Percentiles rank a stretch among this genome's conserved stretches.
phyloP scores from a whole-genome alignment of 2,797 vertebrate species.

The Geotrypetes seraphini region DNA sequence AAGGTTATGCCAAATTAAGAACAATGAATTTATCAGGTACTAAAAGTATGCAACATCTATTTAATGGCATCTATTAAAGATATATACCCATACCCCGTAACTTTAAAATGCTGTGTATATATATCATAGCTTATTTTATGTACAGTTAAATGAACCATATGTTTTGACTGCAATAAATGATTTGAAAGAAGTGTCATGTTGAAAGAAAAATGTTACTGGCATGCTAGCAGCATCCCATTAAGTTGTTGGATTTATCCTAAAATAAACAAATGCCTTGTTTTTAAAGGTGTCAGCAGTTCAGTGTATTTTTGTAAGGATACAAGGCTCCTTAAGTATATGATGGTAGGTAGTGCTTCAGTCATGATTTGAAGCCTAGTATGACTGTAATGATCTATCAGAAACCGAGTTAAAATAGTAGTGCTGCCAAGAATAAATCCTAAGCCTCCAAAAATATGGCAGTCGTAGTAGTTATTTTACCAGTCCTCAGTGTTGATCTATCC shows the following conservation, averaged over 20 bases:
- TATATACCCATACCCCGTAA: constrained; percentile 57
- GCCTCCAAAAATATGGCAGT: too few species aligned
- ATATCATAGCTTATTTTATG: constrained; percentile 69
- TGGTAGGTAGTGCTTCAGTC: too few species aligned
- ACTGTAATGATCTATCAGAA: too few species aligned
- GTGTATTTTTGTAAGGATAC: too few species aligned
- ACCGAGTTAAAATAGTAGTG: too few species aligned
- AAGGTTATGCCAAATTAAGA: constrained; percentile 51
- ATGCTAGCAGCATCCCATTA: constrained; percentile 21
- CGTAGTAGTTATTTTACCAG: too few species aligned
- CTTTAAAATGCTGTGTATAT: constrained; percentile 60
- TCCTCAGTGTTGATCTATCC: too few species aligned
- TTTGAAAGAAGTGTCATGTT: constrained; percentile 42
- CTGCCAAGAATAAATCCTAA: too few species aligned
- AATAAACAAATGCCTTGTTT: constrained; percentile 15
- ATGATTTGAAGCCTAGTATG: too few species aligned
- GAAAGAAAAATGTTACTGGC: constrained; percentile 43
- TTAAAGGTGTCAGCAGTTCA: too few species aligned
- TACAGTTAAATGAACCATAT: constrained; percentile 56
- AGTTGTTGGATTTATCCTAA: constrained; percentile 19
- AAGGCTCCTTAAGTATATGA: too few species aligned
- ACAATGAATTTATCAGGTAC: constrained; percentile 40
- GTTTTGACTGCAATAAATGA: constrained; percentile 61
- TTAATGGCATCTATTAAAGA: constrained; percentile 63
- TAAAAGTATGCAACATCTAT: constrained; percentile 53